Percentiles rank a stretch among this genome's conserved stretches.
Evolutionary conservation across 1,140 invertebrate species (phyloP).

Genomic region (Drosophila azteca): DNA sequence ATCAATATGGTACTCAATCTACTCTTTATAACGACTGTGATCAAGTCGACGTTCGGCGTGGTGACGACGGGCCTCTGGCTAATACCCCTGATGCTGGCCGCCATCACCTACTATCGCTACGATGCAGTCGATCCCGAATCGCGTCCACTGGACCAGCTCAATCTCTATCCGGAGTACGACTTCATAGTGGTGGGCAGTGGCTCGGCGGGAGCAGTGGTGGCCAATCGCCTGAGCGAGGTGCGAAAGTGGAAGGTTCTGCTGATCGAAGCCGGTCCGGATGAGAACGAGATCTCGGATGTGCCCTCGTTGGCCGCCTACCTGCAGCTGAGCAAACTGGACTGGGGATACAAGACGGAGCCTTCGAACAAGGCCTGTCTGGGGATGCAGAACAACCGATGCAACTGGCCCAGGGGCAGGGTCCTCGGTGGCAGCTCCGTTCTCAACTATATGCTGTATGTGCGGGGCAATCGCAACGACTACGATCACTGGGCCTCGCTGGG

Average conservation of each 20-base stretch:
- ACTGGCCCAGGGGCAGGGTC: conserved; percentile 93
- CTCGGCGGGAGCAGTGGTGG: conserved; percentile 91
- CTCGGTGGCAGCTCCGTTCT: conserved; percentile 95
- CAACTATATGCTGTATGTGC: conserved; percentile 97
- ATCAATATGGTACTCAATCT: conserved; percentile 88
- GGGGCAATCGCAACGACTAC: conserved; percentile 93
- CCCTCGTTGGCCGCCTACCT: conserved; percentile 94
- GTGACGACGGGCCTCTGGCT: conserved; percentile 91
- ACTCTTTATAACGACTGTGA: conserved; percentile 89
- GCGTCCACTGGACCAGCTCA: conserved; percentile 86
- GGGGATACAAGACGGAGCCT: conserved; percentile 95
- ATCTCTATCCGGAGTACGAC: conserved; percentile 89
- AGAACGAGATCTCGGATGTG: conserved; percentile 95
- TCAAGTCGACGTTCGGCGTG: conserved; percentile 89
- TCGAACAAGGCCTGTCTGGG: conserved; percentile 92
- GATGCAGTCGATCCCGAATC: conserved; percentile 92
- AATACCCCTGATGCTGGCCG: conserved; percentile 91
- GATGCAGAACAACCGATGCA: conserved; percentile 90
- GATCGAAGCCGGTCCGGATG: conserved; percentile 95
- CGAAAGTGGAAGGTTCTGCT: conserved; percentile 92
- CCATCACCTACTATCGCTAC: conserved; percentile 92
- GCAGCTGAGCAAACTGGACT: conserved; percentile 94
- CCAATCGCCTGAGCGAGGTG: conserved; percentile 93
- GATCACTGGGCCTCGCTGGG: conserved; percentile 95
- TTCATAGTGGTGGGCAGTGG: conserved; percentile 95